Conservation (phyloP, 1,140 invertebrate species). For the Protaetia brevitarsis region DNA sequence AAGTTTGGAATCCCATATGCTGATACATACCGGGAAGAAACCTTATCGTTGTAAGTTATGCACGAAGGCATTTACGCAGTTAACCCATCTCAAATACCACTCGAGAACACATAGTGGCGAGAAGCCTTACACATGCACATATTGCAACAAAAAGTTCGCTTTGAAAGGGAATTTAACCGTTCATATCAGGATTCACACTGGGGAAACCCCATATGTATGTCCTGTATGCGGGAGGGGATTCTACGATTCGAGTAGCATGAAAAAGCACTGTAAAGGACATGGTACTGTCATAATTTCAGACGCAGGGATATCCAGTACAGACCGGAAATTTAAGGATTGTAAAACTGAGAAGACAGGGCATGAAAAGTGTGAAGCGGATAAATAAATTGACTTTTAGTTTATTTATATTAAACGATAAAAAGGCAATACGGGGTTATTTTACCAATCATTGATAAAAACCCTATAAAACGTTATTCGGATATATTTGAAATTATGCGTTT, state of each 20-base stretch:
- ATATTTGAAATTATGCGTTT: no score
- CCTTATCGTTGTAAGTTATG: constrained; percentile 72
- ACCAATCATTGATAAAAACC: no score
- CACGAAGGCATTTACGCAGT: constrained; percentile 50
- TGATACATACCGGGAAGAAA: constrained; percentile 87
- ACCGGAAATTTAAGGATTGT: no score
- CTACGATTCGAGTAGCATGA: constrained; percentile 41
- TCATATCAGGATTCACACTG: constrained; percentile 48
- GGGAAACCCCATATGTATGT: constrained; percentile 45
- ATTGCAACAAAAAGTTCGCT: constrained; percentile 66
- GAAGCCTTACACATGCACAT: constrained; percentile 33
- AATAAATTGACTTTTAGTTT: no score
- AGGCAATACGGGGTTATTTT: no score
- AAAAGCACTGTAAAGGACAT: constrained; percentile 36
- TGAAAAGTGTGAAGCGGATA: no score
- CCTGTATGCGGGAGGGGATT: constrained; percentile 45
- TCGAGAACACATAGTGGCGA: constrained; percentile 39
- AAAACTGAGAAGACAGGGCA: no score
- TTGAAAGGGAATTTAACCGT: constrained; percentile 55
- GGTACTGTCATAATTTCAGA: not conserved
- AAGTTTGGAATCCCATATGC: constrained; percentile 78
- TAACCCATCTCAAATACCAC: constrained; percentile 34
- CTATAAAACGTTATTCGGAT: no score
- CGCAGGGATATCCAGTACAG: no score
- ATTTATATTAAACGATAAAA: no score